A percentile compares a stretch with the other conserved stretches of the same genome.
phyloP scores from a whole-genome alignment of 1,140 invertebrate genomes.

The Drosophila eugracilis region DNA sequence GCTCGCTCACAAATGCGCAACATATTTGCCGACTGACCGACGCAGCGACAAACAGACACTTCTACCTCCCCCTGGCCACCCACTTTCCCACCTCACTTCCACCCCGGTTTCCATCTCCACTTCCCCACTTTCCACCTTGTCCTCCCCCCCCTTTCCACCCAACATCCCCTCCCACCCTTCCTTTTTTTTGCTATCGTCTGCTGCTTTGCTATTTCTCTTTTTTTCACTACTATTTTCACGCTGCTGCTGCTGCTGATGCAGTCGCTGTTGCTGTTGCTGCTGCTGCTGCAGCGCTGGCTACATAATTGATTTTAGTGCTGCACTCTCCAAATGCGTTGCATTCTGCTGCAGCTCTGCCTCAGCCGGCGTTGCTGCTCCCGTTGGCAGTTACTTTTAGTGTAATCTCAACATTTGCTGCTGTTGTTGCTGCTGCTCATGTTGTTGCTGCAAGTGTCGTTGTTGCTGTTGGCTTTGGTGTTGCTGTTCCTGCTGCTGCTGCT shows the following conservation, averaged over 20 bases:
- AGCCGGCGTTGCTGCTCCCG: constrained; percentile 30
- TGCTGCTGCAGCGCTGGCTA: constrained; percentile 62
- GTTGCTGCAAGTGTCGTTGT: constrained; percentile 32
- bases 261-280: constrained; percentile 45
- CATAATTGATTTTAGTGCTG: constrained; percentile 83
- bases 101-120: neutral
- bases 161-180: neutral
- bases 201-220: constrained; percentile 68
- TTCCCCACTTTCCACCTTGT: constrained; percentile 3
- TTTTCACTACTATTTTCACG: constrained; percentile 80
- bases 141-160: constrained; percentile 7
- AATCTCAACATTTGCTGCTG: constrained; percentile 76
- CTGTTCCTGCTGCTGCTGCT: constrained; percentile 4
- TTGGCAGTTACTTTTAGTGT: constrained; percentile 79
- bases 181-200: constrained; percentile 40
- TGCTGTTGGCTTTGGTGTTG: neutral
- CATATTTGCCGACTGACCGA: constrained; percentile 78
- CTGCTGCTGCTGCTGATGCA: constrained; percentile 53
- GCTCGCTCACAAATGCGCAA: constrained; percentile 66
- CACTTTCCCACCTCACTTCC: constrained; percentile 4
- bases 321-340: constrained; percentile 62
- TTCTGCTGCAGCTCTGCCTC: constrained; percentile 33
- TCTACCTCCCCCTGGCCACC: constrained; percentile 25
- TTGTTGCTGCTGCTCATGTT: constrained; percentile 38
- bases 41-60: constrained; percentile 49